Evolutionary conservation across 53 echinoderm and acorn worm genomes (phyloP).

Genomic region (Arbacia lixula): DNA sequence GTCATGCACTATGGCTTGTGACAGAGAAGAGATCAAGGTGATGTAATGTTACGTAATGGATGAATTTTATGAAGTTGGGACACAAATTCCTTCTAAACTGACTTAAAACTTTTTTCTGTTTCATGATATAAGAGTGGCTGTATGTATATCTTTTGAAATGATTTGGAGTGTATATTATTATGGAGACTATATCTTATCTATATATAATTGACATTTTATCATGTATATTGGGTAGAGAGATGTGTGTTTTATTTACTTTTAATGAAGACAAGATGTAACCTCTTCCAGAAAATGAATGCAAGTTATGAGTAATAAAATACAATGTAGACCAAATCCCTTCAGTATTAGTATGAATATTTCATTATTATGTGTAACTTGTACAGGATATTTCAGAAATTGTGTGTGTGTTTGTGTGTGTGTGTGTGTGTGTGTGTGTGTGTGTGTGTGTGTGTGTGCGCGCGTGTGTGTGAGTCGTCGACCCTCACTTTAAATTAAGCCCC

Average conservation of each 20-base stretch:
- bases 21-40: too few relatives aligned
- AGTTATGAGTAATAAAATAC: slow-evolving; percentile 51
- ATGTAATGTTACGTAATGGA: too few relatives aligned
- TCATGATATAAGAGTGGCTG: slow-evolving; percentile 31
- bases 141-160: slow-evolving; percentile 25
- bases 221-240: slow-evolving; percentile 52
- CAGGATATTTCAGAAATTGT: too few relatives aligned
- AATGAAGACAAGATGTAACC: slow-evolving; percentile 28
- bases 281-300: slow-evolving; percentile 57
- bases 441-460: background rate
- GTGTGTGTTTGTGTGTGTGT: too few relatives aligned
- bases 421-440: background rate
- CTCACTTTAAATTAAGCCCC: too few relatives aligned
- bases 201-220: slow-evolving; percentile 31
- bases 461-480: background rate
- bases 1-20: too few relatives aligned
- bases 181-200: slow-evolving; percentile 14
- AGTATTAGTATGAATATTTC: too few relatives aligned
- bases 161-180: slow-evolving; percentile 8
- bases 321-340: slow-evolving; percentile 34
- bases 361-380: too few relatives aligned
- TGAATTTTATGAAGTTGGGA: too few relatives aligned
- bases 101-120: slow-evolving; percentile 9
- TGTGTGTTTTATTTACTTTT: slow-evolving; percentile 37
- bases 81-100: too few relatives aligned